These are phyloP conservation scores for Spea bombifrons DNA, from an alignment of 2,113 vertebrate species.

Conservation along the genomic window DNA sequence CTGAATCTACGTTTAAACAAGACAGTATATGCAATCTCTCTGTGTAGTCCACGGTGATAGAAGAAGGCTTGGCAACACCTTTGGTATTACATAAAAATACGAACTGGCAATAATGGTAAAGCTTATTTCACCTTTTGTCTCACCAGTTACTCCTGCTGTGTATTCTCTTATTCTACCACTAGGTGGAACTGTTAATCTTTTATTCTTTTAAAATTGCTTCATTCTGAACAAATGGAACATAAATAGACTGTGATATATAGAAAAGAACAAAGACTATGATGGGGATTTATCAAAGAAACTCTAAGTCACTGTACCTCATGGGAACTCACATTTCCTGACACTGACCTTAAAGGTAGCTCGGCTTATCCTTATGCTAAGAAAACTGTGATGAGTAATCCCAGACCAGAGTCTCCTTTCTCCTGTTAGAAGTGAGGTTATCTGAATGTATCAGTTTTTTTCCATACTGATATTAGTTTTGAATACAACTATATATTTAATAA, in stretches of 20 bases:
- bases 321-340: constrained; percentile 11
- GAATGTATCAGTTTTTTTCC: too few species aligned
- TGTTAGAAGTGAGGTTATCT: too few species aligned
- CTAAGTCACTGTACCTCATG: constrained; percentile 3
- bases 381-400: background rate
- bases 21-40: too few species aligned
- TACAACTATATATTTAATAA: too few species aligned
- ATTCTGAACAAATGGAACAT: background rate
- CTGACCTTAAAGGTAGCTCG: constrained; percentile 17
- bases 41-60: too few species aligned
- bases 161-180: background rate
- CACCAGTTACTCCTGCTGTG: background rate
- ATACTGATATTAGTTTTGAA: too few species aligned
- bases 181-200: constrained; percentile 23
- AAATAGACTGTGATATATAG: background rate
- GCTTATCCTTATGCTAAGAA: background rate
- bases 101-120: too few species aligned
- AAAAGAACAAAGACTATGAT: background rate
- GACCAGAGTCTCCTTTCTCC: too few species aligned
- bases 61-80: too few species aligned
- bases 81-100: too few species aligned
- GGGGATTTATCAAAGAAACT: background rate
- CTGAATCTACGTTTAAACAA: too few species aligned
- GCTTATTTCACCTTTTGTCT: too few species aligned
- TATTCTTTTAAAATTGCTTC: background rate